Evolutionary conservation across 2,888 invertebrate genomes (phyloP).

Genomic region (Atrina japonica): DNA sequence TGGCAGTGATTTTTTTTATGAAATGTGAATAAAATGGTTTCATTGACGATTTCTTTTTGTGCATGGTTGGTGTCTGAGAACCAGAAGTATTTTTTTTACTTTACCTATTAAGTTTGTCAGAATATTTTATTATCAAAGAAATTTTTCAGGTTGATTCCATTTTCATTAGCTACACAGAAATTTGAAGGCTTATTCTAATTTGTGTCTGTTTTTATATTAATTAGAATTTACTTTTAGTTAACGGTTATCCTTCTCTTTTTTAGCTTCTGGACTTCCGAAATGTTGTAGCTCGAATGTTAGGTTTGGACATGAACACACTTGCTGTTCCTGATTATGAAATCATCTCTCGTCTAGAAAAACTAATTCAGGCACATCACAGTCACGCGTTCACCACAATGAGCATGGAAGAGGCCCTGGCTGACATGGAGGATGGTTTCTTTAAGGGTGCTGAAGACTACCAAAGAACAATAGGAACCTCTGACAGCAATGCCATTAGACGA

Average conservation of each 20-base stretch:
- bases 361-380: slow-evolving; percentile 79
- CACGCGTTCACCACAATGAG: slow-evolving; percentile 74
- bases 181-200: neutral
- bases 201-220: neutral
- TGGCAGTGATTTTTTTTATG: no score
- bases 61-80: no score
- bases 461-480: slow-evolving; percentile 48
- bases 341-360: slow-evolving; percentile 80
- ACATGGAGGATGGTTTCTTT: slow-evolving; percentile 77
- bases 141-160: no score
- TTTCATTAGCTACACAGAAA: no score
- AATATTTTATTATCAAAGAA: no score
- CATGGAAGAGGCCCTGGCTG: slow-evolving; percentile 75
- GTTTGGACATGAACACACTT: slow-evolving; percentile 79
- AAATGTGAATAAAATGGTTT: no score
- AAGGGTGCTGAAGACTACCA: slow-evolving; percentile 67
- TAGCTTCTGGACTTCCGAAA: slow-evolving; percentile 80
- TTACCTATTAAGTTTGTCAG: no score
- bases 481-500: slow-evolving; percentile 56
- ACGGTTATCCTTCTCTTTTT: slow-evolving; percentile 35
- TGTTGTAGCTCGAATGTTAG: slow-evolving; percentile 80
- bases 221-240: neutral
- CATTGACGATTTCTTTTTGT: no score
- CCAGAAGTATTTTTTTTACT: no score
- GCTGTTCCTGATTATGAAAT: slow-evolving; percentile 81